Evolutionary conservation across 1,140 invertebrate species (phyloP).

Genomic region (Drosophila ogumai): DNA sequence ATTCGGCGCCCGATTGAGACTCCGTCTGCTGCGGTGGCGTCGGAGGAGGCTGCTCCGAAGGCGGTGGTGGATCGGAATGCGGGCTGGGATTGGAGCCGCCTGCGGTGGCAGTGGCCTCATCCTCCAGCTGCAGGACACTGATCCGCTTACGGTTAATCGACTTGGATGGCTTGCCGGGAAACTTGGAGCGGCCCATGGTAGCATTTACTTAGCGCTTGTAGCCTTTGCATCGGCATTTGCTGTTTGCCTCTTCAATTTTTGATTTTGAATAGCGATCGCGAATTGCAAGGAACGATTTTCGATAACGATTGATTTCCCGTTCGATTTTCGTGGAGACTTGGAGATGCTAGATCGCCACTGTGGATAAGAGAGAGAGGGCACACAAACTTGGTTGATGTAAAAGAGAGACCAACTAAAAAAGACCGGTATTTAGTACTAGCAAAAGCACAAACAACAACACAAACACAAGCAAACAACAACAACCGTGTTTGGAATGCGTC

Average conservation of each 20-base stretch:
- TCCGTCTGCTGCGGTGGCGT: slow-evolving; percentile 7
- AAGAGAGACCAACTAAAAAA: slow-evolving; percentile 56
- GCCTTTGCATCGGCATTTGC: slow-evolving; percentile 64
- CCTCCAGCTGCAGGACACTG: slow-evolving; percentile 89
- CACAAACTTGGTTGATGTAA: slow-evolving; percentile 50
- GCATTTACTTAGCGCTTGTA: slow-evolving; percentile 37
- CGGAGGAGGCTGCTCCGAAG: slow-evolving; percentile 46
- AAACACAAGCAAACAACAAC: slow-evolving; percentile 35
- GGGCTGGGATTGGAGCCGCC: slow-evolving; percentile 22
- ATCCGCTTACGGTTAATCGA: slow-evolving; percentile 92
- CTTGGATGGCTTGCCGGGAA: slow-evolving; percentile 93
- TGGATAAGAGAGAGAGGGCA: slow-evolving; percentile 34
- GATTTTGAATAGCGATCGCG: slow-evolving; percentile 7
- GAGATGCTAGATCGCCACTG: slow-evolving; percentile 41
- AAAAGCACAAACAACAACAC: slow-evolving; percentile 41
- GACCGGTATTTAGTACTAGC: slow-evolving; percentile 69
- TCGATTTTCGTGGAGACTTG: slow-evolving; percentile 26
- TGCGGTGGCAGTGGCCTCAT: slow-evolving; percentile 70
- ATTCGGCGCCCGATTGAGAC: slow-evolving; percentile 43
- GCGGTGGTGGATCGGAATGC: slow-evolving; percentile 24
- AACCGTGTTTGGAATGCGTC: slow-evolving; percentile 73
- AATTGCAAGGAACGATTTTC: neutral
- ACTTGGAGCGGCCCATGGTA: slow-evolving; percentile 87
- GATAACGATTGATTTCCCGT: slow-evolving; percentile 18
- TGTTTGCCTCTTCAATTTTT: slow-evolving; percentile 20